Evolutionary conservation across 2,888 invertebrate species (phyloP), one percentile per base, ranked within the genome.

Genomic region (Aradus depressus): DNA sequence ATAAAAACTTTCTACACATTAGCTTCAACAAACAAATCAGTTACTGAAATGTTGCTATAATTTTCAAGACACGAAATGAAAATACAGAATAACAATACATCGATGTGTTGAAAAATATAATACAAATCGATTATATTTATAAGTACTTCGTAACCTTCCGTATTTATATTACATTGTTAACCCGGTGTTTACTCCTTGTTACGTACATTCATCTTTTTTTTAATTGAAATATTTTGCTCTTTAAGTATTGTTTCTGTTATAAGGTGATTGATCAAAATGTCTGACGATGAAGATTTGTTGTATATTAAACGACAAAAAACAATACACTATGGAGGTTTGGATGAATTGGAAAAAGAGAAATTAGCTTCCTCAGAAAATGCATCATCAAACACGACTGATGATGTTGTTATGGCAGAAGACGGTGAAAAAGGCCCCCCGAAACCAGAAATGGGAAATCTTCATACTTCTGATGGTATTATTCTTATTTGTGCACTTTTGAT

Each of bases 291-390:
- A 52, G 87, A 86, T 64, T 68, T 84, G 41, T 70, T 77, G 41
- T 76, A 82, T 54, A 74, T 80, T 0, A 87, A 89, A 66, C 81
- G 82, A 58, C 75, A 75, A 51, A 83, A 83, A 66, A 80, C 80
- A 1, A 75, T 91, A 44, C 87, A 91, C 64, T 92, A 91, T 77
- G 91, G 91, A 12, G 90, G 91, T 1, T 67, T 92, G 64, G 92
- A 92, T 66, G 90, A 90, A 63, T 73, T 77, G 26, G 91, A 91
- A 68, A 76, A 83, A 57, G 76, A 77, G 10, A 74, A 87, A 50
- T 69, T 84, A 62, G 75, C 76, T 16, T 73, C 75, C 42, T 66
- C 72, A 43, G 72, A 71, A 0, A 69, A 71, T 37, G 51, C 23
- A 4, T 18, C 37, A 12, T 73, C 76, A 43, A 66, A 72, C 41